Conservation (phyloP, 2,888 invertebrate species). For the Orthosia incerta region DNA sequence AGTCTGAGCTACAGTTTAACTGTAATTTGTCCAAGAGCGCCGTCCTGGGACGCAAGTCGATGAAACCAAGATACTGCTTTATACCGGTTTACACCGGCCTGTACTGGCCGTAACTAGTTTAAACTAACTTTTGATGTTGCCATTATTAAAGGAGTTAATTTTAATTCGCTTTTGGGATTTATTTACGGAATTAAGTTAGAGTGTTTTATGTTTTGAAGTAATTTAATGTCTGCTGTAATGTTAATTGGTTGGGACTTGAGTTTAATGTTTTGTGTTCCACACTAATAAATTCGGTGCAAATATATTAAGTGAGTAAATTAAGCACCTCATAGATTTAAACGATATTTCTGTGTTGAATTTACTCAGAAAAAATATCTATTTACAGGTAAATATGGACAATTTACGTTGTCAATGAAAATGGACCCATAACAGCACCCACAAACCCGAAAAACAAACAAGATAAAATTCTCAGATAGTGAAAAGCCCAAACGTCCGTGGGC, state of each 20-base stretch:
- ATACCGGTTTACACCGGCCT: slow-evolving; percentile 50
- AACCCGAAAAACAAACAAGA: slow-evolving; percentile 44
- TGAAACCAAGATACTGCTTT: slow-evolving; percentile 51
- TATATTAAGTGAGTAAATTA: not conserved
- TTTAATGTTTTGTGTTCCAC: slow-evolving; percentile 25
- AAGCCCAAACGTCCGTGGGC: slow-evolving; percentile 46
- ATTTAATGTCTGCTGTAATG: slow-evolving; percentile 26
- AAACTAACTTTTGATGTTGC: slow-evolving; percentile 47
- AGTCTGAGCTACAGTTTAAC: slow-evolving; percentile 51
- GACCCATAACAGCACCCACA: not conserved
- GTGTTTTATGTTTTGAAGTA: slow-evolving; percentile 25
- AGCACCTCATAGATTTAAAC: not conserved
- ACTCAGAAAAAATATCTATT: not conserved
- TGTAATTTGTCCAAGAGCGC: slow-evolving; percentile 56
- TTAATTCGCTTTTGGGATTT: slow-evolving; percentile 48
- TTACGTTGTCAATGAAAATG: not conserved
- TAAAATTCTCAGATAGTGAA: slow-evolving; percentile 54
- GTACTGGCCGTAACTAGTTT: slow-evolving; percentile 45
- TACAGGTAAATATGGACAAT: not conserved
- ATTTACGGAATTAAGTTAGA: slow-evolving; percentile 29
- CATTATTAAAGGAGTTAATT: slow-evolving; percentile 42
- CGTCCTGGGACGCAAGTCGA: slow-evolving; percentile 43
- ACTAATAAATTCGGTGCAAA: slow-evolving; percentile 1
- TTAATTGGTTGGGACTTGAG: slow-evolving; percentile 15
- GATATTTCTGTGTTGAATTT: not conserved